Evolutionary conservation across 2,113 vertebrate species (phyloP).

Genomic region (Miniopterus natalensis): DNA sequence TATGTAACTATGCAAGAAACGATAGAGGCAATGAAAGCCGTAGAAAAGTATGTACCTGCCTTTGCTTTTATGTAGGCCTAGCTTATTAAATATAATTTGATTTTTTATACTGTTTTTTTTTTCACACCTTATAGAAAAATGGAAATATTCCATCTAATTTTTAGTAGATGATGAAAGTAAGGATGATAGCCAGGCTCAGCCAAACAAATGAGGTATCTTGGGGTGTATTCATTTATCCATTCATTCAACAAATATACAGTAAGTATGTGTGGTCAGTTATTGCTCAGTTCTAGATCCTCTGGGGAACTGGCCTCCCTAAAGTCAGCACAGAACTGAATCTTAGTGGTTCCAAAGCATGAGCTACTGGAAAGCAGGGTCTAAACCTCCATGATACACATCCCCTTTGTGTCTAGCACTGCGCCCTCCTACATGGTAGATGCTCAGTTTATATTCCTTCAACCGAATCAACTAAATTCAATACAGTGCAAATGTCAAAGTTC

Average conservation of each 20-base stretch:
- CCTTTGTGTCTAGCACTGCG: not conserved
- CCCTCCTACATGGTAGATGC: not conserved
- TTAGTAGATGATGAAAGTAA: constrained; percentile 43
- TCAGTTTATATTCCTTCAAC: not conserved
- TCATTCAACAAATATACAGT: not conserved
- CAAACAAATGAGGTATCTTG: not conserved
- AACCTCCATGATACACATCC: no score
- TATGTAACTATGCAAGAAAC: not conserved
- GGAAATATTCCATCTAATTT: constrained; percentile 7
- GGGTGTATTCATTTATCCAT: not conserved
- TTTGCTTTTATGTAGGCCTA: constrained; percentile 9
- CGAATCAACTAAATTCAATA: not conserved
- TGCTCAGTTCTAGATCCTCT: not conserved
- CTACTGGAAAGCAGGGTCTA: not conserved
- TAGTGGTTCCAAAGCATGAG: not conserved
- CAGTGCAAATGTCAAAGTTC: not conserved
- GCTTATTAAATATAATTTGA: constrained; percentile 40
- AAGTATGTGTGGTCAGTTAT: not conserved
- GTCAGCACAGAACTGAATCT: not conserved
- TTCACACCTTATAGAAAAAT: not conserved
- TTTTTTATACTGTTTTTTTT: constrained; percentile 36
- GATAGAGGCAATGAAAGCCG: constrained; percentile 38
- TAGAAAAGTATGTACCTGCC: not conserved
- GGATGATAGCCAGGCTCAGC: not conserved
- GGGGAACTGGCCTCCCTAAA: not conserved